Base-by-base conservation (phyloP, 2,888 invertebrate genomes). In the Sesamia inferens region DNA sequence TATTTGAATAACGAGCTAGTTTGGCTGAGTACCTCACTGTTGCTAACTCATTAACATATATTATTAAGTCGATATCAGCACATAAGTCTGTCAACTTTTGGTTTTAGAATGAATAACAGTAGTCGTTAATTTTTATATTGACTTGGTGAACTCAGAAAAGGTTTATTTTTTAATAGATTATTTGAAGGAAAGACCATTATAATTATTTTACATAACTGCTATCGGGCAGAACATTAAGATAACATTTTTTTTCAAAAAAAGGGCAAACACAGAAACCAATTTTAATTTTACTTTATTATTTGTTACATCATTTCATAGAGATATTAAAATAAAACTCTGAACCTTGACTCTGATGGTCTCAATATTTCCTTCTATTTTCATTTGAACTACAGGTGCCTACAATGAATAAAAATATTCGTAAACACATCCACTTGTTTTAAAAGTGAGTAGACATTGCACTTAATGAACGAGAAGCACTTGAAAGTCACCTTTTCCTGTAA, bases 21-120 rank as follows among this genome's bases (percentile, higher is more conserved):
- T 67, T 51, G 55, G 59, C 14, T 48, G 19, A 68, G 11, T 66
- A 48, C 47, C 62, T 68, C 58, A 62, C 57, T 48, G 24, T 79
- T 66, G 63, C 10, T 6, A 42, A 48, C 39, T n/a, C 31, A 80
- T 71, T 68, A 54, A 61, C 47, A 70, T 64, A 55, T 47, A 65
- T 81, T 70, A 71, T 63, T n/a, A 22, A 48, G 62, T 68, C 22
- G 3, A 71, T 78, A 74, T 51, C 63, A 55, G 48, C 44, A 61
- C 57, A 71, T 78, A 67, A 74, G 24, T 48, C 39, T 74, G 64
- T 62, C 71, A 71, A 55, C 54, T 64, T 70, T 70, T 61, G 19
- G 2, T 22, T 69, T 51, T n/a, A 14, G 47, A 57, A 64, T 59
- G 31, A 78, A 48, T 67, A 69, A 68, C 74, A 69, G 22, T 1